Conservation (phyloP, 2,797 vertebrate species). For the Eulemur mongoz region DNA sequence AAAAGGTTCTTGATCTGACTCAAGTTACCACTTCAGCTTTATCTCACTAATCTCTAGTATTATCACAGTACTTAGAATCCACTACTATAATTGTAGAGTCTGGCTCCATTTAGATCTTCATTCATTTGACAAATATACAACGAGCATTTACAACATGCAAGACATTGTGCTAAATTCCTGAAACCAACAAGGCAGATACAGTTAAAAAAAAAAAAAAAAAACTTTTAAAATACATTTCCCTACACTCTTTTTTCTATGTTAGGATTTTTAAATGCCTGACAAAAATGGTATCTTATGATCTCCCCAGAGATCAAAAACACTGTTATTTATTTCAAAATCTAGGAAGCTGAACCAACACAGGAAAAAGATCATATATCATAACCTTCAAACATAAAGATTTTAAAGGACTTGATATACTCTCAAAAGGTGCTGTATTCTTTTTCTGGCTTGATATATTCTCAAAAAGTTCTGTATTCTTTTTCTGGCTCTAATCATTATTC, state of each 20-base stretch:
- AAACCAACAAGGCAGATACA: not conserved
- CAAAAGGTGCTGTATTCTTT: constrained; percentile 25
- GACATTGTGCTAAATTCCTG: not conserved
- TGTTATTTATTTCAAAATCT: constrained; percentile 39
- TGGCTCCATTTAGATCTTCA: not conserved
- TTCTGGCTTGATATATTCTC: not conserved
- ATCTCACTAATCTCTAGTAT: not conserved
- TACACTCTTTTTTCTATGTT: constrained; percentile 1
- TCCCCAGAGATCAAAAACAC: not conserved
- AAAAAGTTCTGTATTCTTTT: not conserved
- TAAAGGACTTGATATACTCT: not conserved
- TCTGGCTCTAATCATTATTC: constrained; percentile 55
- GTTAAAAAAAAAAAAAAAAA: not conserved
- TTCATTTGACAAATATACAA: constrained; percentile 44
- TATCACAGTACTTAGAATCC: not conserved
- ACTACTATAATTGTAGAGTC: not conserved
- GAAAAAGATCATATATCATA: constrained; percentile 36
- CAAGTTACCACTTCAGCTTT: not conserved
- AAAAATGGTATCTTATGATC: constrained; percentile 41
- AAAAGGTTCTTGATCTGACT: not conserved
- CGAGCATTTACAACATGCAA: not conserved
- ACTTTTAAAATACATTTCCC: constrained; percentile 13
- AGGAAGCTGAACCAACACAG: constrained; percentile 13
- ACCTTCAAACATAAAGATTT: not conserved
- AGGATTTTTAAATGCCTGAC: constrained; percentile 36